Evolutionary conservation across 2,113 vertebrate species (phyloP), one percentile per base, ranked within the genome.

Genomic region (Callipepla californica): DNA sequence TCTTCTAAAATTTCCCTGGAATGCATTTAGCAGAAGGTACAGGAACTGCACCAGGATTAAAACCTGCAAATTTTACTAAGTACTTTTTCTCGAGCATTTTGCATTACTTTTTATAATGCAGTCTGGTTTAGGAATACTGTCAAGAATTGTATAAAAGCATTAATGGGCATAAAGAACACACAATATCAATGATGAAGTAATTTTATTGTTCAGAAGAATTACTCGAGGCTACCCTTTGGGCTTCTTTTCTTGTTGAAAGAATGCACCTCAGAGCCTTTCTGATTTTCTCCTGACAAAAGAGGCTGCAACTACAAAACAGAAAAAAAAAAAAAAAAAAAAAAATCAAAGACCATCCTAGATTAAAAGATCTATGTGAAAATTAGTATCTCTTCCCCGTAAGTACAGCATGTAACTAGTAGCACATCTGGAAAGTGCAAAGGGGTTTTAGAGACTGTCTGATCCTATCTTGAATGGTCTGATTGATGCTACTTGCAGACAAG

Each of bases 341-440:
- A 8, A 53, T 48, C 7, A 69, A 80, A 68, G 2, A 68, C 32
- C 57, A 76, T n/a, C 62, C 21, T 53, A 57, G 21, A 73, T 73
- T 30, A 76, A 72, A 90, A 83, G 47, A 22, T 25, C 40, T 86
- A 0, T 7, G 11, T 79, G 92, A 76, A 84, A 90, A 93, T 93
- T 76, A 92, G 58, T 61, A 73, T 58, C 16, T 21, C 40, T 73
- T 94, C 40, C 36, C 44, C 5, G 2, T 51, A 84, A 84, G 61
- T 73, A 84, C 74, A 69, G 76, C 11, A 1, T 48, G 30, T 47
- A 90, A 59, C n/a, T 36, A 38, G n/a, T 36, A 68, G 47, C 80
- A 81, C 44, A 89, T 89, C 74, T 89, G 87, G 53, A 89, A 78
- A 79, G 80, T 69, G 78, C 80, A 93, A 26, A 87, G 50, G 58